Evolutionary conservation across 2,113 vertebrate genomes (phyloP).

Genomic region (Paramisgurnus dabryanus): DNA sequence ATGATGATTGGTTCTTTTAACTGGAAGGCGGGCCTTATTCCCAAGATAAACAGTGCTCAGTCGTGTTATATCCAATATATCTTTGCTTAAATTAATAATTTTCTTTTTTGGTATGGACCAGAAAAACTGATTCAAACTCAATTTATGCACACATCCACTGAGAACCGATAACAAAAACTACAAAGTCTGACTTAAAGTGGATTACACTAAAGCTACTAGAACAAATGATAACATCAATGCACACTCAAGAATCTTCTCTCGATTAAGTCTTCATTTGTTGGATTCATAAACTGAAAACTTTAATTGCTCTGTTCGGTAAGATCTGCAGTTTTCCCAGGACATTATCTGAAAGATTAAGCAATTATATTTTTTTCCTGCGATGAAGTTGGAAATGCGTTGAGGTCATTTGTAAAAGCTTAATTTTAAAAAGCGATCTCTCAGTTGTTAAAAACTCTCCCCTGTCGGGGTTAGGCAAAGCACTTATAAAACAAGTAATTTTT

Average conservation of each 20-base stretch:
- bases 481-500: no score
- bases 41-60: no score
- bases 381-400: background rate
- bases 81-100: no score
- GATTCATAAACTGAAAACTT: slow-evolving; percentile 31
- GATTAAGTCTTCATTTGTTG: slow-evolving; percentile 12
- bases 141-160: background rate
- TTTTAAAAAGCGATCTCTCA: background rate
- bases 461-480: background rate
- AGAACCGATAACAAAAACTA: slow-evolving; percentile 35
- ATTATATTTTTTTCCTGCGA: background rate
- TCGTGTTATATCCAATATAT: no score
- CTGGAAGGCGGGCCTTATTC: no score
- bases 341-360: slow-evolving; percentile 16
- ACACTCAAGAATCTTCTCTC: background rate
- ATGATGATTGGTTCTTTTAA: no score
- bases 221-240: slow-evolving; percentile 37
- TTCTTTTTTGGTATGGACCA: no score
- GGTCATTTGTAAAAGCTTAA: background rate
- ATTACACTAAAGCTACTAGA: slow-evolving; percentile 32
- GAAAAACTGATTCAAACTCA: no score
- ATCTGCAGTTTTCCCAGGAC: background rate
- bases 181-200: slow-evolving; percentile 34
- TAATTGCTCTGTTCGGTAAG: slow-evolving; percentile 29
- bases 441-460: background rate